Evolutionary conservation across 92 coral and sea anemone genomes (phyloP), one percentile per base, ranked within the genome.

Genomic region (Palythoa caribaeorum): DNA sequence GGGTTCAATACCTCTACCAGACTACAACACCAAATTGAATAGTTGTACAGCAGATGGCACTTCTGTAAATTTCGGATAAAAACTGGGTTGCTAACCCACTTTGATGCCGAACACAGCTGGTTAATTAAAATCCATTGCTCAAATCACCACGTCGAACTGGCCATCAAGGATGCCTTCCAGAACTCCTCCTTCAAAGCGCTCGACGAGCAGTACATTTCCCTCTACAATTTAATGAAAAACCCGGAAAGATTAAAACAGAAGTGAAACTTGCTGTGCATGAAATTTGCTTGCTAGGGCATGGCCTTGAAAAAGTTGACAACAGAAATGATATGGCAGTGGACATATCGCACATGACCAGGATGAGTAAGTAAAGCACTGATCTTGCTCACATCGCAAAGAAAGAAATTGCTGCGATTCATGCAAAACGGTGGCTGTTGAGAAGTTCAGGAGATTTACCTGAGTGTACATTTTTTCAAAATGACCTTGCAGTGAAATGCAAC

Each of bases 311-410:
- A 28, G 40, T 65, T 9, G 87, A 83, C 53, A 83, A 83, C 76
- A 74, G 54, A 19, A 75, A 65, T 5, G 12, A 40, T 4, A 83
- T 51, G 77, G 39, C 53, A 6, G 77, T 83, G 9, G 77, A 83
- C 77, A 68, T 83, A 77, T 83, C 71, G 16, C 0, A 54, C 57
- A 76, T 83, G 77, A 66, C 38, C 38, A 40, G 55, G 38, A 3
- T 66, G 36, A 66, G 19, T 51, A 20, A 65, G 76, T 20, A 66
- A 10, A 83, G 87, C 55, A 38, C 21, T 20, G 37, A 21, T 8
- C 87, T 16, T 5, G 87, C 87, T 11, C 44, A 36, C 38, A 28
- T 13, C 21, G 77, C 77, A 1, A 83, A 83, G 87, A 83, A 83
- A 38, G 15, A 50, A 5, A 17, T 66, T 9, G 87, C 87, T 36